Conservation (phyloP, 2,113 vertebrate genomes). For the Carettochelys insculpta region DNA sequence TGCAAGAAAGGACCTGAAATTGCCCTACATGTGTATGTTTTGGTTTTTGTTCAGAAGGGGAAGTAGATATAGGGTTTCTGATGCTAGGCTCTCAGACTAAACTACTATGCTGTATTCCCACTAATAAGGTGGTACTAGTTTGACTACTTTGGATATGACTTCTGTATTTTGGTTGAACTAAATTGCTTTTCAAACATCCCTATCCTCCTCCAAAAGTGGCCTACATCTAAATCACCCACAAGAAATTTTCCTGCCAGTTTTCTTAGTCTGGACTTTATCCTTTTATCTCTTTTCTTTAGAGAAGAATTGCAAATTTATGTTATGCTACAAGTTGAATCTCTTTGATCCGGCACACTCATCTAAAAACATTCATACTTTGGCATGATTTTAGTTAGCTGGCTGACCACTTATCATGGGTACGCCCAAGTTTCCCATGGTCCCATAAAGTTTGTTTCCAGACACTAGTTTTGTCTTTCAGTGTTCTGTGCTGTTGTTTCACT, state of each 20-base stretch:
- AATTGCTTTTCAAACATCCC: background rate
- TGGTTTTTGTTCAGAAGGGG: background rate
- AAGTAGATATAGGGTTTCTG: background rate
- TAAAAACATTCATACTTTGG: too few species aligned
- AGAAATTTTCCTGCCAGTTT: background rate
- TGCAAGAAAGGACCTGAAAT: background rate
- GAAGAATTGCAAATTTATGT: background rate
- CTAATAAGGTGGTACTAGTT: background rate
- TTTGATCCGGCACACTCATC: too few species aligned
- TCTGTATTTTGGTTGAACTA: background rate
- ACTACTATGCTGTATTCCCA: background rate
- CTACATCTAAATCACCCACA: background rate
- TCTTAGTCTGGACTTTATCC: background rate
- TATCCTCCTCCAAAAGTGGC: background rate
- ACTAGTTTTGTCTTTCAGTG: too few species aligned
- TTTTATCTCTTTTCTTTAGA: background rate
- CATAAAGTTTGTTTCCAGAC: too few species aligned
- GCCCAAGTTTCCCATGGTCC: too few species aligned
- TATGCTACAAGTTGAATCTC: too few species aligned
- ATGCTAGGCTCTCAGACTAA: background rate
- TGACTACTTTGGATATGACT: background rate
- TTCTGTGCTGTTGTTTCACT: too few species aligned
- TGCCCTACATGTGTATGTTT: fast-evolving
- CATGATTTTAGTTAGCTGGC: too few species aligned
- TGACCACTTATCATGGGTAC: too few species aligned